Evolutionary conservation across 1,140 invertebrate species (phyloP), one percentile per base, ranked within the genome.

Genomic region (Stegodyphus mimosarum): DNA sequence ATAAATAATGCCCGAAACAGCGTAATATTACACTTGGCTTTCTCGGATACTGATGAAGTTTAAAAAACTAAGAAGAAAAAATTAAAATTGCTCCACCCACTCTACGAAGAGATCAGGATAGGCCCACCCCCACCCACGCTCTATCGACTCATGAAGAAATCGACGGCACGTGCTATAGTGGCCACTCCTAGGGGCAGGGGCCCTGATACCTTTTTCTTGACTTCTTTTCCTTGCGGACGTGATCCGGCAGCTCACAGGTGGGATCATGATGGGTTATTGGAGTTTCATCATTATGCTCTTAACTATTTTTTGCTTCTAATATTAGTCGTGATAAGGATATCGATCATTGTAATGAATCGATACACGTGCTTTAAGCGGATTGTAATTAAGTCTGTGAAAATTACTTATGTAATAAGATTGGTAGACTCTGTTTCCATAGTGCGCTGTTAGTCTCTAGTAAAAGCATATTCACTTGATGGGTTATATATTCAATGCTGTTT

Each of bases 1-100:
- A 73, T 83, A 83, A 83, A 72, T 83, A 74, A 18, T 18, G 15
- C 17, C n/a, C 50, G 11, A 73, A 73, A 83, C 78, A 9, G n/a
- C 71, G 51, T 73, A 33, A 83, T 83, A 74, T 66, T 73, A 18
- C 60, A n/a, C 66, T 69, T 49, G 48, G 60, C 50, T 78, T n/a
- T 69, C 33, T 49, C 9, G 50, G 33, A 18, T 15, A 17, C 18
- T 80, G 77, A 80, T 70, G 77, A 80, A 71, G 49, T 80, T 71
- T 18, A 69, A 71, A 73, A 50, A 33, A 83, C 73, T 50, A 52
- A 73, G 17, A 53, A 10, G 15, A 52, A 51, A 10, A 49, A 52
- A 48, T 55, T 49, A 69, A 63, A 74, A 72, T 83, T 74, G 74
- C 81, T 84, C 72, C 73, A 75, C 81, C 81, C 60, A 81, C 79